phyloP scores from a whole-genome alignment of 2,113 vertebrate genomes.

The Psittacus erithacus region DNA sequence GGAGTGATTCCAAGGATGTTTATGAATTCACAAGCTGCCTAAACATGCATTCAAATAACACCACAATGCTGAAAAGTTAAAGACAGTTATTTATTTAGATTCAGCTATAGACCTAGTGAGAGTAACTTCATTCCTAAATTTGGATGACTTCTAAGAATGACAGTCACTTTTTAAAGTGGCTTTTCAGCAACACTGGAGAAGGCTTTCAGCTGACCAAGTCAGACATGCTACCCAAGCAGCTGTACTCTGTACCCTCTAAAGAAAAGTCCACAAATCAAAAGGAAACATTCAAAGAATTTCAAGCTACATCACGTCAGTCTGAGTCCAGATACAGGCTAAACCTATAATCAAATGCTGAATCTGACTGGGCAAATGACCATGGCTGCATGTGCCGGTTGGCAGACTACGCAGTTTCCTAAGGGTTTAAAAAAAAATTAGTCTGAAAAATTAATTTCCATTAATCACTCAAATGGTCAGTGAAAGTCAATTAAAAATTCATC shows the following conservation, averaged over 20 bases:
- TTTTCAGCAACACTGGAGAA: not conserved
- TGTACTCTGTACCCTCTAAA: not conserved
- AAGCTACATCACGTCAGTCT: not conserved
- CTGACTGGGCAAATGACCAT: not conserved
- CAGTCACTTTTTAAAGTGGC: not conserved
- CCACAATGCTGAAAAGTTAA: not conserved
- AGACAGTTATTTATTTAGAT: not conserved
- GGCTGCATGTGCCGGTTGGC: not conserved
- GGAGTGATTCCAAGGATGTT: not conserved
- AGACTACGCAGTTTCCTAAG: not conserved
- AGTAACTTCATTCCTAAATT: not conserved
- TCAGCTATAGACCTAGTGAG: not conserved
- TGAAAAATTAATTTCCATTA: not conserved
- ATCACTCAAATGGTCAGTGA: not conserved
- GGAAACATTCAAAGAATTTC: not conserved
- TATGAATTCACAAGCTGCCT: not conserved
- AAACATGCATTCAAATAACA: not conserved
- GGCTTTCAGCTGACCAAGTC: not conserved
- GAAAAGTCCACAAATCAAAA: not conserved
- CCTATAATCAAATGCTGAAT: not conserved
- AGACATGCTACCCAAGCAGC: not conserved
- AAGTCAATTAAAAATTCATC: not conserved
- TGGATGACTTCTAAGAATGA: not conserved
- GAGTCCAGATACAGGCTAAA: not conserved
- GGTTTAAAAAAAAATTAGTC: not conserved